Base-by-base conservation (phyloP, 2,797 vertebrate species). In the Sebastiscus albofasciatus region DNA sequence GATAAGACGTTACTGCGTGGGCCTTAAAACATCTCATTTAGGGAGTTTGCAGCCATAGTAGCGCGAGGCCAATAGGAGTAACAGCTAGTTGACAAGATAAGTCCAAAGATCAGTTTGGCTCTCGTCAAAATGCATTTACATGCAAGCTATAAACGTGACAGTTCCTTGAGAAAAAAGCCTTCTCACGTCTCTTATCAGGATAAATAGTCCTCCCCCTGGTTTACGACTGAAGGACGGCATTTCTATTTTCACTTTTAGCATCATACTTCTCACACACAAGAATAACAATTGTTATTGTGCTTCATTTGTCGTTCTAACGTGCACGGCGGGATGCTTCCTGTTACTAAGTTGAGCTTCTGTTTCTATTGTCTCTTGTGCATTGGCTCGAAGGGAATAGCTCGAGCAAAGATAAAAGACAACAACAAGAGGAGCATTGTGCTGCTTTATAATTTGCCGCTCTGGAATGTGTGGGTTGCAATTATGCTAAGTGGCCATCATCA, bases 351-450 rank as follows among this genome's bases (percentile, higher is more conserved):
- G 74, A 86, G 87, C 64, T 82, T 77, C 71, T 85, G 86, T 88
- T 88, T 81, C 89, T 67, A 77, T 94, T 91, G 92, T 95, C 89
- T 87, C 85, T 49, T 52, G 90, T 87, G 85, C 81, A 62, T 52
- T 36, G 82, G 86, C 84, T 91, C 80, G 14, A 26, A 74, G 91
- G 90, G 87, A 88, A 86, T 85, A 83, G 87, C 83, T 72, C n/a
- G 76, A 85, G 86, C 90, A 79, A 73, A 87, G 89, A 93, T 92
- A 80, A 88, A 90, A 92, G 87, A 84, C 68, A 85, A 80, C 84
- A 90, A 90, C 91, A 91, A 90, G 83, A 82, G 85, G 34, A 83
- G 90, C 88, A 74, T 91, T 94, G 92, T 93, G 46, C 80, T 62
- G 84, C 76, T 84, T 88, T 84, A 75, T 84, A 91, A 90, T 92